Percentiles rank a stretch among this genome's conserved stretches.
phyloP scores from a whole-genome alignment of 2,888 invertebrate species.

The Mayetiola destructor region DNA sequence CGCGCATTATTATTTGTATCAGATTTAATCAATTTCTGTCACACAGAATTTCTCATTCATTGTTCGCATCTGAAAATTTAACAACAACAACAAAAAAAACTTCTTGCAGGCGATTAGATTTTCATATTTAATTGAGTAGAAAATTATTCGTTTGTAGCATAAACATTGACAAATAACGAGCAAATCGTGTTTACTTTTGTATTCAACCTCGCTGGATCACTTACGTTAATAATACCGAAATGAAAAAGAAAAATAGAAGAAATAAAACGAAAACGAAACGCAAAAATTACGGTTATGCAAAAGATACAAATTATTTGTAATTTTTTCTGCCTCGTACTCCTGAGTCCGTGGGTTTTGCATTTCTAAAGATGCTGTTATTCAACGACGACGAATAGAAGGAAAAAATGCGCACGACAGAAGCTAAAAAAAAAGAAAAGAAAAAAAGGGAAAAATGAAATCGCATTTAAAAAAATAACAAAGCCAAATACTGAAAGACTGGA shows the following conservation, averaged over 20 bases:
- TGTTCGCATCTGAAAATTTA: not conserved
- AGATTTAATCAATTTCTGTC: no score
- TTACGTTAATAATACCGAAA: not conserved
- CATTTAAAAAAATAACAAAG: constrained; percentile 1
- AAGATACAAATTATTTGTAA: constrained; percentile 14
- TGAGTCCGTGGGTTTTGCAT: no score
- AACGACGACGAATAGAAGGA: not conserved
- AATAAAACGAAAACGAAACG: not conserved
- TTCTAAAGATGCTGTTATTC: no score
- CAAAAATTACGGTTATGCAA: constrained; percentile 9
- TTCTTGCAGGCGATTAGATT: constrained; percentile 4
- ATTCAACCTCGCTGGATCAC: no score
- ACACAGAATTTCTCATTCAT: not conserved
- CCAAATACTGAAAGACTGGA: not conserved
- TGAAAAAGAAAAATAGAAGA: not conserved
- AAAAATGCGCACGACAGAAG: not conserved
- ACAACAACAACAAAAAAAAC: not conserved
- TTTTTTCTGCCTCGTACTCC: not conserved
- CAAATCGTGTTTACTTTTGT: no score
- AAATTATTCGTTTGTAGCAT: not conserved
- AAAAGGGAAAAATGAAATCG: not conserved
- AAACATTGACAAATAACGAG: no score
- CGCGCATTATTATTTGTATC: no score
- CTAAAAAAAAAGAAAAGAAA: not conserved
- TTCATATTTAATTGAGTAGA: constrained; percentile 12